Evolutionary conservation across 2,113 vertebrate species (phyloP), one percentile per base, ranked within the genome.

Genomic region (Proteles cristata): DNA sequence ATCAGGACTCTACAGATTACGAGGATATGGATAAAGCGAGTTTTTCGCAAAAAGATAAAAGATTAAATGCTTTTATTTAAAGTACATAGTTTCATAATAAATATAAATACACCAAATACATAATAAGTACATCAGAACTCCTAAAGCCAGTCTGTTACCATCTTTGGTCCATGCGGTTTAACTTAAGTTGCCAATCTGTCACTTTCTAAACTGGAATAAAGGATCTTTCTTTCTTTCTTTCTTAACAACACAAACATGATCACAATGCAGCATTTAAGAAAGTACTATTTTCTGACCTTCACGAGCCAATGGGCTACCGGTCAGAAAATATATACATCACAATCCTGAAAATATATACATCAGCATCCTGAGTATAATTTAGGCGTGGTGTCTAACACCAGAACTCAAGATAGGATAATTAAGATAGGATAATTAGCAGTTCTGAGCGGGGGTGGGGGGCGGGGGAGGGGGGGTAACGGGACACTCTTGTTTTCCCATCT

Each of bases 131-230:
- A 39, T 25, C 23, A 63, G 26, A 87, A 90, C 33, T 45, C 19
- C 66, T 74, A 28, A 93, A 61, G 73, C 31, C 48, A 69, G 19
- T 14, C n/a, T 82, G 53, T 33, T 33, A 26, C 45, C 43, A 71
- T 33, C 63, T 82, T 55, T 65, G 66, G 25, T 53, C 26, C 76
- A 71, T 5, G 58, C 53, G 61, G 43, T 83, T 68, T 77, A 90
- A 73, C 48, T 61, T 79, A 88, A 17, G 7, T 12, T 58, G 68
- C 33, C 45, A 69, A 83, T 35, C 4, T 48, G 63, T 71, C 65
- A 79, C 61, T 77, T 90, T 86, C 91, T 66, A 74, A 84, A 94
- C 39, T 73, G n/a, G 28, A 88, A 84, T 61, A 88, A 53, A 93
- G 45, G 9, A 39, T 39, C 71, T 90, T 33, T 23, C 66, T 58